These are phyloP conservation scores for Tuberolachnus salignus DNA, from an alignment of 2,888 invertebrate genomes.

Conservation along the genomic window DNA sequence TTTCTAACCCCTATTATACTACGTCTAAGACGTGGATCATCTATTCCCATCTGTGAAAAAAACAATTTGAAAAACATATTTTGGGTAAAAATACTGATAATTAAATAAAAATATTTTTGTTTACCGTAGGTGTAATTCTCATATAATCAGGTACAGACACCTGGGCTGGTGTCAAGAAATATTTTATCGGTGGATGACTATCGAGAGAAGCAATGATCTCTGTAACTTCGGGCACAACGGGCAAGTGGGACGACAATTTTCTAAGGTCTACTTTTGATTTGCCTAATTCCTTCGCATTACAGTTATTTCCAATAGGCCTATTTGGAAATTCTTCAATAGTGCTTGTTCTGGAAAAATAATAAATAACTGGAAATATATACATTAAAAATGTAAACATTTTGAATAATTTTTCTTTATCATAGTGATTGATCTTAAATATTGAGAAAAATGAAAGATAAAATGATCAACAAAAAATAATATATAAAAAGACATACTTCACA, in stretches of 20 bases:
- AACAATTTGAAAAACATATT: neutral
- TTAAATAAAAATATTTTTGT: neutral
- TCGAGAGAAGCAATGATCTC: slow-evolving; percentile 85
- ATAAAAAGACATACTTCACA: too few relatives aligned
- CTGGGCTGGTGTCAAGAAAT: slow-evolving; percentile 64
- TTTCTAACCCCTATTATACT: slow-evolving; percentile 45
- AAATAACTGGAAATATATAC: neutral
- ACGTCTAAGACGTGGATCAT: slow-evolving; percentile 50
- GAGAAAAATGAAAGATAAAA: neutral
- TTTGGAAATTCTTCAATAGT: slow-evolving; percentile 49
- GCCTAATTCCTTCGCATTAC: slow-evolving; percentile 57
- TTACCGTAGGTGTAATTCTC: slow-evolving; percentile 49
- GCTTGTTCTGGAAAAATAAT: neutral
- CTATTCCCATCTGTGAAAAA: slow-evolving; percentile 49
- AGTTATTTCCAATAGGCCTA: slow-evolving; percentile 62
- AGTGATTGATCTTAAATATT: too few relatives aligned
- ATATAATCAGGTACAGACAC: slow-evolving; percentile 59
- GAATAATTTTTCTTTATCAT: too few relatives aligned
- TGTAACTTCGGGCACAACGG: slow-evolving; percentile 81
- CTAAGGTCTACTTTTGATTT: slow-evolving; percentile 75
- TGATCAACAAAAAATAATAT: too few relatives aligned
- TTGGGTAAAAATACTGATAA: neutral
- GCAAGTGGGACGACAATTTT: slow-evolving; percentile 74
- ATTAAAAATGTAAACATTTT: too few relatives aligned
- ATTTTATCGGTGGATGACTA: slow-evolving; percentile 76